Evolutionary conservation across 1,140 invertebrate species (phyloP).

Genomic region (Megalonaias nervosa): DNA sequence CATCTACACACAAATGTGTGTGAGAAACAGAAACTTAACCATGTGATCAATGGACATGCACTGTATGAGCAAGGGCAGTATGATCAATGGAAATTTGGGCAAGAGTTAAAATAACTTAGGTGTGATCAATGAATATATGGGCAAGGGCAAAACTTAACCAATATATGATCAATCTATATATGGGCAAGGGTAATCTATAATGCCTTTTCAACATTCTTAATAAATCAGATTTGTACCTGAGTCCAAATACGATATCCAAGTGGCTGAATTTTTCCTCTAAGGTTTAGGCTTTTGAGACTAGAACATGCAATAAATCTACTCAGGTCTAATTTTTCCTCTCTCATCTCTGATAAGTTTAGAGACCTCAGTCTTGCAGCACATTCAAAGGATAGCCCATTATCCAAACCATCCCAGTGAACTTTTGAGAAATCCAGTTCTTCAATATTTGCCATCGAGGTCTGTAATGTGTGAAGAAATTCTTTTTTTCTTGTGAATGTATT

Average conservation of each 20-base stretch:
- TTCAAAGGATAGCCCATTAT: conserved; percentile 11
- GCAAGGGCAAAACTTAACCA: too few relatives aligned
- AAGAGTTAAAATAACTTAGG: too few relatives aligned
- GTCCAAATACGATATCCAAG: conserved; percentile 14
- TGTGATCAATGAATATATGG: too few relatives aligned
- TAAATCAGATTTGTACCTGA: conserved; percentile 1
- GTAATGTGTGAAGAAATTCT: conserved; percentile 11
- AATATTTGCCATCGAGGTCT: conserved; percentile 23
- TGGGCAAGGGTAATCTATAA: too few relatives aligned
- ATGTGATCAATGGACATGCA: too few relatives aligned
- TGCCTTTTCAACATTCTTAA: too few relatives aligned
- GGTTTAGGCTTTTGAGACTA: conserved; percentile 31
- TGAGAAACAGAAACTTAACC: too few relatives aligned
- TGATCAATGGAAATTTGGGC: too few relatives aligned
- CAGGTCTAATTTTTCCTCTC: conserved; percentile 12
- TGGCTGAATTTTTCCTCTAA: conserved; percentile 19
- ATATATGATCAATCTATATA: too few relatives aligned
- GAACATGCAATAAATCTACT: conserved; percentile 14
- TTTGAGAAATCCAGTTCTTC: conserved; percentile 26
- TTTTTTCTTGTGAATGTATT: conserved; percentile 9
- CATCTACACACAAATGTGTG: too few relatives aligned
- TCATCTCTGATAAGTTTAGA: conserved; percentile 24
- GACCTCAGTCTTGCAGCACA: conserved; percentile 17
- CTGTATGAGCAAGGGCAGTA: too few relatives aligned
- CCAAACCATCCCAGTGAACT: conserved; percentile 14